Conservation (phyloP, 2,888 invertebrate genomes). For the Xestia ashworthii region DNA sequence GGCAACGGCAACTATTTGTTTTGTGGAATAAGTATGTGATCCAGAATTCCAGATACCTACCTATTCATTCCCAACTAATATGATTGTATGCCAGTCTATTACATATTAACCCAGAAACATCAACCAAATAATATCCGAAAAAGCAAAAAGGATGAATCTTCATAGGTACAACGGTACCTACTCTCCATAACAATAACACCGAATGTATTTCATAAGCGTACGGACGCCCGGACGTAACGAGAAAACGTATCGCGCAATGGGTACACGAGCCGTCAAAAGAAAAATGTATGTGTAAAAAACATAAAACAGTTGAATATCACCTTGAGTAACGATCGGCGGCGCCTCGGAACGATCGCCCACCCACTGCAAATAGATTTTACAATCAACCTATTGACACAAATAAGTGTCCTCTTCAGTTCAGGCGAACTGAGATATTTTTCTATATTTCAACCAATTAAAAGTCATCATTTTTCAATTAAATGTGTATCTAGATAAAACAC, state of each 20-base stretch:
- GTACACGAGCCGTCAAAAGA: constrained; percentile 36
- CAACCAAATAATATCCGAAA: not conserved
- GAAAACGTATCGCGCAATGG: constrained; percentile 35
- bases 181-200: constrained; percentile 16
- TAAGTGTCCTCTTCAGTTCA: constrained; percentile 55
- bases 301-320: constrained; percentile 66
- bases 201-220: constrained; percentile 34
- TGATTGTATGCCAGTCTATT: not conserved
- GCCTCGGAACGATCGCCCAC: constrained; percentile 68
- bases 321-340: constrained; percentile 66
- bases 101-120: not conserved
- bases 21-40: not conserved
- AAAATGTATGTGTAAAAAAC: constrained; percentile 56
- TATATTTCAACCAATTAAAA: constrained; percentile 35
- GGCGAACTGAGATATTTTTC: constrained; percentile 33
- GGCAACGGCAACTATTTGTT: not conserved
- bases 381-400: constrained; percentile 77
- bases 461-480: constrained; percentile 24
- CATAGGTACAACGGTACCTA: not conserved
- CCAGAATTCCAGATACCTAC: not conserved
- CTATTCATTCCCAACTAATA: not conserved
- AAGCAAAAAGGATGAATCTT: constrained; percentile 6
- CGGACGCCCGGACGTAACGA: constrained; percentile 15
- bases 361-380: constrained; percentile 70
- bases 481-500: not conserved